Conservation (phyloP, 2,888 invertebrate genomes). For the Spodoptera picta region DNA sequence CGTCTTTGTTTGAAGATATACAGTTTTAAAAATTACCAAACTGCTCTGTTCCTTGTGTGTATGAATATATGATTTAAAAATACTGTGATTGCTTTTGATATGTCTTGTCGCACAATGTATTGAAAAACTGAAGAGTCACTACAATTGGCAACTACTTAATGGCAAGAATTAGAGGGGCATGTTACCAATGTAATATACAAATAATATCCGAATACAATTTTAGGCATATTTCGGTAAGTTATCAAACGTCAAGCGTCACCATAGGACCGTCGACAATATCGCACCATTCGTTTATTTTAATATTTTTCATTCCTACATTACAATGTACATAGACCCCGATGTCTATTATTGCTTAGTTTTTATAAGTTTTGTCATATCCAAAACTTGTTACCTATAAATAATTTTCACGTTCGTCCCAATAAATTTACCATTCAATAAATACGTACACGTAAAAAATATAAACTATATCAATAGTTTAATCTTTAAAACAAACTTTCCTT, state of each 20-base stretch:
- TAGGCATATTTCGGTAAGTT: slow-evolving; percentile 81
- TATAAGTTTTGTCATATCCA: slow-evolving; percentile 85
- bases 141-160: slow-evolving; percentile 60
- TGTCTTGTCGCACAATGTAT: slow-evolving; percentile 79
- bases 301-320: slow-evolving; percentile 82
- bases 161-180: slow-evolving; percentile 81
- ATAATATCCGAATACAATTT: slow-evolving; percentile 81
- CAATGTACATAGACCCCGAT: slow-evolving; percentile 86
- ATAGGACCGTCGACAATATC: slow-evolving; percentile 84
- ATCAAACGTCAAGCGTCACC: slow-evolving; percentile 77
- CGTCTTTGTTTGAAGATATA: slow-evolving; percentile 47
- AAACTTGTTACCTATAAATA: slow-evolving; percentile 87
- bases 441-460: slow-evolving; percentile 89
- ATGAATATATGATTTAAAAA: slow-evolving; percentile 58
- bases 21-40: slow-evolving; percentile 54
- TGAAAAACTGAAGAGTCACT: slow-evolving; percentile 57
- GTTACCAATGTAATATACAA: slow-evolving; percentile 78
- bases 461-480: slow-evolving; percentile 89
- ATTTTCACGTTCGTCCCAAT: slow-evolving; percentile 87
- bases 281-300: slow-evolving; percentile 85
- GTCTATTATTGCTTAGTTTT: slow-evolving; percentile 88
- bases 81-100: slow-evolving; percentile 81
- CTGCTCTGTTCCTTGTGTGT: slow-evolving; percentile 35
- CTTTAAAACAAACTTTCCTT: slow-evolving; percentile 88
- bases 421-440: slow-evolving; percentile 89